Evolutionary conservation across 2,888 invertebrate species (phyloP).

Genomic region (Morpho helenor): DNA sequence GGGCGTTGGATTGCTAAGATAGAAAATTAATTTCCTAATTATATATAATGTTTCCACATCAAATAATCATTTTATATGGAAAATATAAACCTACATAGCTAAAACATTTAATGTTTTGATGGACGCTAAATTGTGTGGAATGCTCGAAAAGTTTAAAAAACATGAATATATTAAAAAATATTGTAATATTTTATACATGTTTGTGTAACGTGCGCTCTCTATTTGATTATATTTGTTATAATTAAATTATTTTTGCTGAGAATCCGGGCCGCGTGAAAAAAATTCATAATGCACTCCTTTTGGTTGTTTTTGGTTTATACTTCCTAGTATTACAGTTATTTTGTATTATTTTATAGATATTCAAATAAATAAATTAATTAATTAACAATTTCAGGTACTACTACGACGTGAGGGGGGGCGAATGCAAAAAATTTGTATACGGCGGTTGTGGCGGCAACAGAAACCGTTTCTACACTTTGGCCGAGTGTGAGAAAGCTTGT

Average conservation of each 20-base stretch:
- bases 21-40: background rate
- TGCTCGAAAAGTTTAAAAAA: background rate
- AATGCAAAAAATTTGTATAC: background rate
- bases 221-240: background rate
- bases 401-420: background rate
- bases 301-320: slow-evolving; percentile 26
- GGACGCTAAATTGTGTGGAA: no score
- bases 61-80: no score
- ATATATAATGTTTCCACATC: background rate
- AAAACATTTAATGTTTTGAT: no score
- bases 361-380: slow-evolving; percentile 34
- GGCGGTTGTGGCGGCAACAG: background rate
- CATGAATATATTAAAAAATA: background rate
- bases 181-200: background rate
- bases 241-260: background rate
- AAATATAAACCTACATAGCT: no score
- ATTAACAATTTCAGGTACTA: background rate
- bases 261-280: slow-evolving; percentile 3
- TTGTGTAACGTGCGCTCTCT: slow-evolving; percentile 10
- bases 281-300: slow-evolving; percentile 64
- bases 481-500: no score
- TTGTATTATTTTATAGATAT: slow-evolving; percentile 43
- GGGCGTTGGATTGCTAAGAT: background rate
- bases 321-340: slow-evolving; percentile 35
- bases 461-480: background rate